Conservation (phyloP, 2,113 vertebrate species). For the Malurus alboscapulatus region DNA sequence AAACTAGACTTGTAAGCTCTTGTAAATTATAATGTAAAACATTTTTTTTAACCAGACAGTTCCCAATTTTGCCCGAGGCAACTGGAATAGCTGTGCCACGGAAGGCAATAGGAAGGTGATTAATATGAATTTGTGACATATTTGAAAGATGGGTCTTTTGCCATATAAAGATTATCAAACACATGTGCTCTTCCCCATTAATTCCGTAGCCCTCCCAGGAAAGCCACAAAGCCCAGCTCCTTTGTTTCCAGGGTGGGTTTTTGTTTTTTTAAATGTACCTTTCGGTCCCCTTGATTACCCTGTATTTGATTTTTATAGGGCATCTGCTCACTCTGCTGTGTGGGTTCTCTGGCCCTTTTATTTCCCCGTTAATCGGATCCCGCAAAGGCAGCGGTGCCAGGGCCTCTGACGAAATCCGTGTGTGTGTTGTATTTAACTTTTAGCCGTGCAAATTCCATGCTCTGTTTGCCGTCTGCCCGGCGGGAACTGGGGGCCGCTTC, state of each 20-base stretch:
- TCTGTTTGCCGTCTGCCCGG: constrained; percentile 50
- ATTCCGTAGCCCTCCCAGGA: constrained; percentile 55
- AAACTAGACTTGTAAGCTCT: constrained; percentile 64
- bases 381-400: not conserved
- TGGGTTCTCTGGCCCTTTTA: constrained; percentile 51
- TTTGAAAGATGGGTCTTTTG: constrained; percentile 73
- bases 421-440: constrained; percentile 57
- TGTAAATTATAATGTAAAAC: constrained; percentile 71
- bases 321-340: constrained; percentile 34
- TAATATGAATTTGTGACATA: constrained; percentile 72
- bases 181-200: constrained; percentile 67
- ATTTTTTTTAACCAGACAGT: constrained; percentile 70
- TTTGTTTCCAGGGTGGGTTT: constrained; percentile 68
- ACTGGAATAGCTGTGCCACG: constrained; percentile 48
- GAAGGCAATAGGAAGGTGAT: constrained; percentile 64
- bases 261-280: constrained; percentile 59
- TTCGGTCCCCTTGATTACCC: constrained; percentile 47
- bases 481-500: not conserved
- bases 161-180: constrained; percentile 73
- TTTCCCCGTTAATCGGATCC: constrained; percentile 50
- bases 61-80: constrained; percentile 64
- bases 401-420: constrained; percentile 42
- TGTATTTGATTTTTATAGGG: constrained; percentile 56
- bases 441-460: constrained; percentile 62
- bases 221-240: constrained; percentile 50